Evolutionary conservation across 2,797 vertebrate species (phyloP).

Genomic region (Schizopygopsis pylzovi): DNA sequence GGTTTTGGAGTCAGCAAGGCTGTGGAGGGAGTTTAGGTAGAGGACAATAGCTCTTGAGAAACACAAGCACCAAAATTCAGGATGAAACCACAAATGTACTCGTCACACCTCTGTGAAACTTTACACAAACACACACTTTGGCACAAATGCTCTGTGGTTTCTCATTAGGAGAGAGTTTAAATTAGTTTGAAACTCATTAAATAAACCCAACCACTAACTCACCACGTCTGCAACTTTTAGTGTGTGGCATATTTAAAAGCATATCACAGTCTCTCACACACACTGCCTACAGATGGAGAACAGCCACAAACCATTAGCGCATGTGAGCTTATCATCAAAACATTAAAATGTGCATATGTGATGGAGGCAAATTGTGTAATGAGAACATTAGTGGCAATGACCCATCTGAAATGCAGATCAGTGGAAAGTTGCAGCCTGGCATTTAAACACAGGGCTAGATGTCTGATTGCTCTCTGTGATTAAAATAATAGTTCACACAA

Average conservation of each 20-base stretch:
- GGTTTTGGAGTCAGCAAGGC: conserved; percentile 30
- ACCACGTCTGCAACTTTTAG: conserved; percentile 51
- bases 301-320: conserved; percentile 45
- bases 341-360: conserved; percentile 28
- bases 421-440: neutral
- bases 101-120: conserved; percentile 24
- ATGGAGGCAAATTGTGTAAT: conserved; percentile 26
- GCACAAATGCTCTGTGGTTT: conserved; percentile 44
- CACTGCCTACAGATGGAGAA: conserved; percentile 44
- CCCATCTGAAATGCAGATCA: conserved; percentile 10
- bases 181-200: conserved; percentile 44
- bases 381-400: conserved; percentile 14
- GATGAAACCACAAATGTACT: conserved; percentile 26
- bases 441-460: neutral
- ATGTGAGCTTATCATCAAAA: conserved; percentile 42
- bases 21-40: conserved; percentile 43
- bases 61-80: conserved; percentile 10
- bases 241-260: conserved; percentile 40
- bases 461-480: neutral
- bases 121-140: conserved; percentile 47
- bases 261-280: conserved; percentile 22
- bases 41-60: conserved; percentile 28
- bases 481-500: conserved; percentile 7
- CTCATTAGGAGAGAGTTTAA: conserved; percentile 52
- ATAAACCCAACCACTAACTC: conserved; percentile 53